Conservation (phyloP, 2,888 invertebrate species). For the Yponomeuta malinellus region DNA sequence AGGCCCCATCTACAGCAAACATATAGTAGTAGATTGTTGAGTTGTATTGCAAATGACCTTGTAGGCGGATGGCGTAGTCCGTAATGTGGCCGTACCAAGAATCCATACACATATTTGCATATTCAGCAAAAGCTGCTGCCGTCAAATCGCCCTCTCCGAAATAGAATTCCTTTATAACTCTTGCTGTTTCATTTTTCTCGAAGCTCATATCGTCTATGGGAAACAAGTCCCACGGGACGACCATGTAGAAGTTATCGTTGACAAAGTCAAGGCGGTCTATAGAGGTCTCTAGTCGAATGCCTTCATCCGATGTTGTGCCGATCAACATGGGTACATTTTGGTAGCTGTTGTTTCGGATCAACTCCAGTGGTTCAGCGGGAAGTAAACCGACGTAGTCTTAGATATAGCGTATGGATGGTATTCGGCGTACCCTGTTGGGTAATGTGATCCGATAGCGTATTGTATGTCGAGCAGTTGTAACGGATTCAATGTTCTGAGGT, state of each 20-base stretch:
- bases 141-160: slow-evolving; percentile 13
- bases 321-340: slow-evolving; percentile 18
- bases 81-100: slow-evolving; percentile 21
- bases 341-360: slow-evolving; percentile 14
- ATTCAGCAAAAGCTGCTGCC: slow-evolving; percentile 15
- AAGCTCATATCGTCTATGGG: slow-evolving; percentile 16
- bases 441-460: slow-evolving; percentile 2
- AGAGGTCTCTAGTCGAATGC: slow-evolving; percentile 17
- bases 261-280: slow-evolving; percentile 17
- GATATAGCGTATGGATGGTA: slow-evolving; percentile 17
- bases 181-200: slow-evolving; percentile 16
- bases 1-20: slow-evolving; percentile 19
- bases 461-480: slow-evolving; percentile 12
- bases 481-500: slow-evolving; percentile 12
- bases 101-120: slow-evolving; percentile 18
- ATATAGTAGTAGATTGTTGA: slow-evolving; percentile 18
- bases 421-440: slow-evolving; percentile 13
- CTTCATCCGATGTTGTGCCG: slow-evolving; percentile 19
- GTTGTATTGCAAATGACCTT: neutral
- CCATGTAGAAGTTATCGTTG: slow-evolving; percentile 20
- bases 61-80: slow-evolving; percentile 17
- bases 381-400: slow-evolving; percentile 12
- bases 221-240: slow-evolving; percentile 19
- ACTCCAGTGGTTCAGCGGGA: slow-evolving; percentile 15
- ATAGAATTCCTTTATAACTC: slow-evolving; percentile 20